Evolutionary conservation across 2,113 vertebrate genomes (phyloP).

Genomic region (Corythaeola cristata): DNA sequence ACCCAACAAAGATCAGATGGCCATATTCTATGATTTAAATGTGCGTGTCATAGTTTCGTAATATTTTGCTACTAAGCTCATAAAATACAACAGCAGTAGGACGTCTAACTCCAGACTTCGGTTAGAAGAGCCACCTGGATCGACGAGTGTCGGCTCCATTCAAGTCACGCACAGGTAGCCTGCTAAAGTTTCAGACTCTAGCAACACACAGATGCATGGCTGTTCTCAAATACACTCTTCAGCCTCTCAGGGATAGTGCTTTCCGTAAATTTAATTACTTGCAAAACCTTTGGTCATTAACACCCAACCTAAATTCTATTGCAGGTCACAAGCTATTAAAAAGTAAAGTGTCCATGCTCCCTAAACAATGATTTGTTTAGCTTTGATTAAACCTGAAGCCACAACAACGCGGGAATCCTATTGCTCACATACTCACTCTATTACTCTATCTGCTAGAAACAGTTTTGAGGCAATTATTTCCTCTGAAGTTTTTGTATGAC

Average conservation of each 20-base stretch:
- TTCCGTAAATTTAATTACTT: conserved; percentile 73
- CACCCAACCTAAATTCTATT: conserved; percentile 68
- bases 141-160: neutral
- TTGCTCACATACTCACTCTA: neutral
- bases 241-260: conserved; percentile 63
- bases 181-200: neutral
- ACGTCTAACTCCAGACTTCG: neutral
- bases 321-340: conserved; percentile 72
- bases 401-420: neutral
- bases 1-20: too few relatives aligned
- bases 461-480: neutral
- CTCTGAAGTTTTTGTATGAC: neutral
- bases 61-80: neutral
- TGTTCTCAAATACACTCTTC: neutral
- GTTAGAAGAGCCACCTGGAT: neutral
- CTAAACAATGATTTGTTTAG: conserved; percentile 25
- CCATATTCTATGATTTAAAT: neutral
- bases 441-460: neutral
- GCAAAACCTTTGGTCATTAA: conserved; percentile 78
- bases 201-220: neutral
- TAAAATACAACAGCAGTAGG: neutral
- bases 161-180: neutral
- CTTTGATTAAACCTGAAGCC: neutral
- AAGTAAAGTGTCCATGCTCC: conserved; percentile 47
- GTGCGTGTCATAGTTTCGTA: neutral